Percentiles rank a stretch among this genome's conserved stretches.
Evolutionary conservation across 2,797 vertebrate genomes (phyloP).

Genomic region (Rallus crepitans): DNA sequence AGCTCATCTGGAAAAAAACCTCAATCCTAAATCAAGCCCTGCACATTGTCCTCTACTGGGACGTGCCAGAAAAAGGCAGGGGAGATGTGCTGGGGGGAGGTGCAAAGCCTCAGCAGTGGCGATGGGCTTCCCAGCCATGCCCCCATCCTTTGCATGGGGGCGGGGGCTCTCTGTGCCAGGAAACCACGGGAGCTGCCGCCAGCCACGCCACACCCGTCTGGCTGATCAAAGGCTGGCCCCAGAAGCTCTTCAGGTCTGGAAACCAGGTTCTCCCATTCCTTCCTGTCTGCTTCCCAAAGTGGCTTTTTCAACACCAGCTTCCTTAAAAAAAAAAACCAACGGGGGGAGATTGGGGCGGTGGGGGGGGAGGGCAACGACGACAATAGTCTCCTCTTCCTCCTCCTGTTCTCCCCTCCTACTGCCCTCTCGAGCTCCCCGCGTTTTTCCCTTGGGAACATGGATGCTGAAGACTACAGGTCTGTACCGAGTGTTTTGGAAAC

Average conservation of each 20-base stretch:
- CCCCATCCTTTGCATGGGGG: no score
- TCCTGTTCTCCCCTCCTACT: no score
- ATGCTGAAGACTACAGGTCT: background rate
- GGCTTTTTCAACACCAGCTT: background rate
- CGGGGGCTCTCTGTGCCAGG: background rate
- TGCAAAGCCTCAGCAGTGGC: background rate
- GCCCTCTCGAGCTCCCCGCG: fast-evolving
- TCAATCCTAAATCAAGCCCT: background rate
- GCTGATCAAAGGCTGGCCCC: background rate
- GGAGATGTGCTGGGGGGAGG: fast-evolving
- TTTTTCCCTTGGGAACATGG: background rate
- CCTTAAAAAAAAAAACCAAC: background rate
- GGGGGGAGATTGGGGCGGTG: no score
- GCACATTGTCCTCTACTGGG: background rate
- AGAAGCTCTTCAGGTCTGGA: background rate
- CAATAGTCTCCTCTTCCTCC: no score
- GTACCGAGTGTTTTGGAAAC: background rate
- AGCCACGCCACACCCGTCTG: background rate
- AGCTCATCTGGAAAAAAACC: background rate
- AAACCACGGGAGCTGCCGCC: background rate
- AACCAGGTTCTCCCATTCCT: background rate
- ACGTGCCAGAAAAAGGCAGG: background rate
- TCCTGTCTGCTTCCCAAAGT: background rate
- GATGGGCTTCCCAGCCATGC: background rate
- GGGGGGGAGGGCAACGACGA: no score